phyloP scores from a whole-genome alignment of 2,113 vertebrate species.

The Astur gentilis region DNA sequence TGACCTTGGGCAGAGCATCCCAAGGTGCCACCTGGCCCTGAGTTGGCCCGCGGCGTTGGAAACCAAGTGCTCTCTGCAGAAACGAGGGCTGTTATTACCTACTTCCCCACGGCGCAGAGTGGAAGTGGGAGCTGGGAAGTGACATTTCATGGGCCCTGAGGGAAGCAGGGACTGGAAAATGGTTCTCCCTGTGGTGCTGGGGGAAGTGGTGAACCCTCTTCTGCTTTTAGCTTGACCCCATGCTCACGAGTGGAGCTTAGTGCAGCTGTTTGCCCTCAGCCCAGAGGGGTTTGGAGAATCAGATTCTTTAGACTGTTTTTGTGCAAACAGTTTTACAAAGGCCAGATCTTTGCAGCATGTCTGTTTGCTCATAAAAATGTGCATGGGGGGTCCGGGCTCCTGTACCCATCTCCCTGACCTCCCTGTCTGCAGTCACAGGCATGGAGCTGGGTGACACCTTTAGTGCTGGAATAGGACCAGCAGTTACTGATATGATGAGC shows the following conservation, averaged over 20 bases:
- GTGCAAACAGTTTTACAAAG: background rate
- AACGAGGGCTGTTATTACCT: background rate
- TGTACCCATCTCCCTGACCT: background rate
- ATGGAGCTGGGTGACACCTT: background rate
- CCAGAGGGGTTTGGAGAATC: background rate
- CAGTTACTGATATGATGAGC: background rate
- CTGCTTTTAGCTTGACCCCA: background rate
- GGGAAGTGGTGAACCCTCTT: background rate
- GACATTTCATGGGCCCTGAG: background rate
- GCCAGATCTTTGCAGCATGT: background rate
- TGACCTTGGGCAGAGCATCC: background rate
- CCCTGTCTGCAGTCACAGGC: background rate
- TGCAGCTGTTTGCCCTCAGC: background rate
- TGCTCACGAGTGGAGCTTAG: background rate
- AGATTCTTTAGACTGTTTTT: background rate
- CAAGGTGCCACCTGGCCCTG: background rate
- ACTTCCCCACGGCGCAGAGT: fast-evolving
- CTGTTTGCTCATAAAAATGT: background rate
- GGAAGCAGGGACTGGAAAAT: background rate
- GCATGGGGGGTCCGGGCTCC: fast-evolving
- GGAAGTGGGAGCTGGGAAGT: background rate
- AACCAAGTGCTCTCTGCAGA: background rate
- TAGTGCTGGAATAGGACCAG: background rate
- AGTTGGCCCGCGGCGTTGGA: fast-evolving
- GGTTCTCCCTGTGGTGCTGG: background rate